Evolutionary conservation across 2,113 vertebrate genomes (phyloP).

Genomic region (Chloebia gouldiae): DNA sequence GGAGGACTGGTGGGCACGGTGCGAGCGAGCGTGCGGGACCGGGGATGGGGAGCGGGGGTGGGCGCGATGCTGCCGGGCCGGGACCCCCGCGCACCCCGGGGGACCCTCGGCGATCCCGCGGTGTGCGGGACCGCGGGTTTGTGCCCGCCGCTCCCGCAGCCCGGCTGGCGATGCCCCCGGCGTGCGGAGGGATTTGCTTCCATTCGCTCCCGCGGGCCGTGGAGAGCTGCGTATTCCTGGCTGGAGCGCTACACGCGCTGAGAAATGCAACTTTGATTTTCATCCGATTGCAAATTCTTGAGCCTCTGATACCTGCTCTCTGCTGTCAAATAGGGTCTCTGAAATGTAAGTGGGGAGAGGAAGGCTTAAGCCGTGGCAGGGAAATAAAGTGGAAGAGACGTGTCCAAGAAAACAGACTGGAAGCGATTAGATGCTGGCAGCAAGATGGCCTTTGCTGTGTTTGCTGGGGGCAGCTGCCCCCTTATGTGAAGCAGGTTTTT

Average conservation of each 20-base stretch:
- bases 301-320: not conserved
- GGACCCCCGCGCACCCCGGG: not conserved
- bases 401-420: not conserved
- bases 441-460: not conserved
- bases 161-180: not conserved
- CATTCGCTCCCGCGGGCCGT: not conserved
- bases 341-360: not conserved
- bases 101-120: not conserved
- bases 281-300: not conserved
- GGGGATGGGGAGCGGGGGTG: not conserved
- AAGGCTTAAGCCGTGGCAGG: not conserved
- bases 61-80: not conserved
- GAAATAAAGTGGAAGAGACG: not conserved
- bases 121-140: fast-evolving
- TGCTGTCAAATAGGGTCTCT: not conserved
- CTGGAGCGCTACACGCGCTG: not conserved
- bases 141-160: not conserved
- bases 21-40: not conserved
- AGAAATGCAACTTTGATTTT: not conserved
- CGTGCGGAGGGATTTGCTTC: not conserved
- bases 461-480: not conserved
- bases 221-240: not conserved
- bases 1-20: not conserved
- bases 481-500: not conserved
- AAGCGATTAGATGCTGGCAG: not conserved